Conservation (phyloP, 2,888 invertebrate genomes). For the Ectemnius cavifrons region DNA sequence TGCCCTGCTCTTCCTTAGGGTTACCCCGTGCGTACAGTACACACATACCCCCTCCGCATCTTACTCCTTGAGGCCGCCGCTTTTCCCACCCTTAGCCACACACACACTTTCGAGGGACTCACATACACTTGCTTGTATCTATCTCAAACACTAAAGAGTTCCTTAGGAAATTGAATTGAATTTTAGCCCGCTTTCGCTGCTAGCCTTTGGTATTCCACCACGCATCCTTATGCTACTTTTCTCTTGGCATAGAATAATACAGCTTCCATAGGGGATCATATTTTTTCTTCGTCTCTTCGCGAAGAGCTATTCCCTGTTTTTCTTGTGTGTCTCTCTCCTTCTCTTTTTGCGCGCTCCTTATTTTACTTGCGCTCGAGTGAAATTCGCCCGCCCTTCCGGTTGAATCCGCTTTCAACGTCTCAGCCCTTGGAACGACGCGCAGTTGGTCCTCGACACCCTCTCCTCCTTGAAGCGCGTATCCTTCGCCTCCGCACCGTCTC, state of each 20-base stretch:
- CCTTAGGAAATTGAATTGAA: constrained; percentile 75
- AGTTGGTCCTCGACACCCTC: constrained; percentile 4
- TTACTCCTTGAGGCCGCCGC: too few species aligned
- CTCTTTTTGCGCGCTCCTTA: constrained; percentile 17
- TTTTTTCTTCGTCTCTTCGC: constrained; percentile 18
- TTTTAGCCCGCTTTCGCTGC: constrained; percentile 44
- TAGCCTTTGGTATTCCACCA: neutral
- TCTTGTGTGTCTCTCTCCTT: neutral
- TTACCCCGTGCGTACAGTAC: neutral
- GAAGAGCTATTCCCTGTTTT: constrained; percentile 7
- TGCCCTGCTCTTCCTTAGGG: neutral
- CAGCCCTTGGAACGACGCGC: too few species aligned
- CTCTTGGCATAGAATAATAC: constrained; percentile 5
- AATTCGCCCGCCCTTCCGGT: too few species aligned
- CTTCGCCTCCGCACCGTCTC: constrained; percentile 43
- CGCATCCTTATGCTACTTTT: neutral
- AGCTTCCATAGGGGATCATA: too few species aligned
- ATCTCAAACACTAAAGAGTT: constrained; percentile 74
- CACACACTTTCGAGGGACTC: constrained; percentile 54
- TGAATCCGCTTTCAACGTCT: too few species aligned
- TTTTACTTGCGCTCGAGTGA: neutral
- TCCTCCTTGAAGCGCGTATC: constrained; percentile 39
- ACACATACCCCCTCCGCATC: too few species aligned
- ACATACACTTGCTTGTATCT: constrained; percentile 67
- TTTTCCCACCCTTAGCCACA: constrained; percentile 39